phyloP scores from a whole-genome alignment of 2,113 vertebrate species.

The Peucedramus taeniatus region DNA sequence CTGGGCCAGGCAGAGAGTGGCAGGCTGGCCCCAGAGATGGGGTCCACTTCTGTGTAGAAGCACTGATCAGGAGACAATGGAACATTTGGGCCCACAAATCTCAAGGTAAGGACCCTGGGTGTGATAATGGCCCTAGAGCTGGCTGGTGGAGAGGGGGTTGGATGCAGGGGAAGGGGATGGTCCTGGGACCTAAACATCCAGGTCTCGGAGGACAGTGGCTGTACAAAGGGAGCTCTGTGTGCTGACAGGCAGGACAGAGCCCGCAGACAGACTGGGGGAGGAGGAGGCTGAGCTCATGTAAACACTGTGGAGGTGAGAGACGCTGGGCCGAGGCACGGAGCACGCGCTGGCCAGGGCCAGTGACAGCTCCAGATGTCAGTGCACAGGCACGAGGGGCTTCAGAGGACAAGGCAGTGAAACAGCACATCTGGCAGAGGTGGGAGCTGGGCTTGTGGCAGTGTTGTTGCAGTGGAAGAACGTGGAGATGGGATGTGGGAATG shows the following conservation, averaged over 20 bases:
- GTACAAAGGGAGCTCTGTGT: background rate
- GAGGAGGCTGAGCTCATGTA: background rate
- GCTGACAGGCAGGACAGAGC: background rate
- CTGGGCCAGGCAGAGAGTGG: background rate
- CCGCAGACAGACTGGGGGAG: background rate
- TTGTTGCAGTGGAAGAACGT: background rate
- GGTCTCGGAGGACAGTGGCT: background rate
- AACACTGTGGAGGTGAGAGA: background rate
- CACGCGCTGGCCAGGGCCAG: background rate
- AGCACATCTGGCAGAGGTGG: accelerated
- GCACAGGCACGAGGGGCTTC: background rate
- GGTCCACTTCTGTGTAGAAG: background rate
- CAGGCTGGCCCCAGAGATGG: background rate
- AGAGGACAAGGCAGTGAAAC: background rate
- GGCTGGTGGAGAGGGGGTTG: background rate
- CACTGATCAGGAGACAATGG: background rate
- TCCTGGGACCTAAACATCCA: background rate
- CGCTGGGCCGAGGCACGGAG: background rate
- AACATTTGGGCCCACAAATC: background rate
- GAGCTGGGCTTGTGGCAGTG: background rate
- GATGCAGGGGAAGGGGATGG: background rate
- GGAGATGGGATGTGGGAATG: background rate
- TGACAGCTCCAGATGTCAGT: background rate
- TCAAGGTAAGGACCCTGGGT: background rate
- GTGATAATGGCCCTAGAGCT: background rate